A percentile compares a stretch with the other conserved stretches of the same genome.
These are phyloP conservation scores for Misgurnus mizolepis DNA, from an alignment of 2,113 vertebrate genomes.

Conservation along the genomic window DNA sequence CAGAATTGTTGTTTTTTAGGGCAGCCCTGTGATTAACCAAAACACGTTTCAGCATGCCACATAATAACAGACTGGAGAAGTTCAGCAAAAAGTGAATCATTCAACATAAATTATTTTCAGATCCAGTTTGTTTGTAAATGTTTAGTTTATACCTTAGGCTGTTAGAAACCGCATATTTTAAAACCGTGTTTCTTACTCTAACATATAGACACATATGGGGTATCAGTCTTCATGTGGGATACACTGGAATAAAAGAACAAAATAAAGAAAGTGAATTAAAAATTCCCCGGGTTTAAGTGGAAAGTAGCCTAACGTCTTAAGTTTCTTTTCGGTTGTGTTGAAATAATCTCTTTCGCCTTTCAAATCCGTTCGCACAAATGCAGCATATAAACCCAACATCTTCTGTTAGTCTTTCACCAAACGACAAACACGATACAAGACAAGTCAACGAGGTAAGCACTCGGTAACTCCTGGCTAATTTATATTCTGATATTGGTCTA, in stretches of 20 bases:
- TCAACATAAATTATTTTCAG: background rate
- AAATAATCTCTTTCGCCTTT: background rate
- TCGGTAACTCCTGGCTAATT: background rate
- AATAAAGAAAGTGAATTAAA: background rate
- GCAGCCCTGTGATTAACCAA: background rate
- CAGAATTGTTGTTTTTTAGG: too few relatives aligned
- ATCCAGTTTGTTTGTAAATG: background rate
- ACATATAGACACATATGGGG: background rate
- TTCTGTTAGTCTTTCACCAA: background rate
- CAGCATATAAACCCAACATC: background rate
- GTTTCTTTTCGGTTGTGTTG: background rate
- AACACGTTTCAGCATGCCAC: background rate
- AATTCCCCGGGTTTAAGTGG: background rate
- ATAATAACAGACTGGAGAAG: too few relatives aligned
- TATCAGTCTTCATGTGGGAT: background rate
- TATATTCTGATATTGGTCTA: background rate
- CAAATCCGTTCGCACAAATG: background rate
- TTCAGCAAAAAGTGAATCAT: background rate
- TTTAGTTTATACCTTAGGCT: background rate
- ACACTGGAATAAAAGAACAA: background rate
- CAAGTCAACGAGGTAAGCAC: background rate
- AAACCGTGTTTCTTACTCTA: background rate
- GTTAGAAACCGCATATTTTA: background rate
- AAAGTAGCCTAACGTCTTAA: background rate
- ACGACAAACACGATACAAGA: background rate